Conservation (phyloP, 2,888 invertebrate genomes). For the Pterostichus madidus region DNA sequence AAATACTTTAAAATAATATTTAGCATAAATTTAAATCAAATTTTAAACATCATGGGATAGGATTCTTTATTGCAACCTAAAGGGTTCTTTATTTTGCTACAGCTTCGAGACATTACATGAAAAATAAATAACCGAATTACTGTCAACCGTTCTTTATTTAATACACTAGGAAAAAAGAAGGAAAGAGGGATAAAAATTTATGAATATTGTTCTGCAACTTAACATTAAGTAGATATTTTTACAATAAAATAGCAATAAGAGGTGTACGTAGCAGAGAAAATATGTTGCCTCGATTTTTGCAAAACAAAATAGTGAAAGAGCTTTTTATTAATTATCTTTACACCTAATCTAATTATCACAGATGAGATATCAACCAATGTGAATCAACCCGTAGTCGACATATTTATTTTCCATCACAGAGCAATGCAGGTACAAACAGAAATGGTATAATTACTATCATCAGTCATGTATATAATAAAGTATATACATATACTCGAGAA, state of each 20-base stretch:
- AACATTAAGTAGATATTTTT: slow-evolving; percentile 45
- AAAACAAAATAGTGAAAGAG: slow-evolving; percentile 41
- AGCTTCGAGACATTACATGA: slow-evolving; percentile 55
- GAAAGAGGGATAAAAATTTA: slow-evolving; percentile 43
- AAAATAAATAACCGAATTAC: slow-evolving; percentile 52
- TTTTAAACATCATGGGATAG: slow-evolving; percentile 51
- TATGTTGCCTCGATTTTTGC: slow-evolving; percentile 49
- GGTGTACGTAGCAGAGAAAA: slow-evolving; percentile 45
- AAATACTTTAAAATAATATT: slow-evolving; percentile 56
- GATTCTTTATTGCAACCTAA: slow-evolving; percentile 63
- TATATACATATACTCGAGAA: slow-evolving; percentile 46
- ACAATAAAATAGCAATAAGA: slow-evolving; percentile 57
- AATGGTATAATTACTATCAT: slow-evolving; percentile 52
- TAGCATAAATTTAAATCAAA: slow-evolving; percentile 54
- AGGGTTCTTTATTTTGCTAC: slow-evolving; percentile 66
- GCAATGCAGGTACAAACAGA: slow-evolving; percentile 51
- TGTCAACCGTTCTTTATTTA: slow-evolving; percentile 36
- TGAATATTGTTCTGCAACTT: slow-evolving; percentile 51
- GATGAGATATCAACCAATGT: slow-evolving; percentile 52
- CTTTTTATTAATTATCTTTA: slow-evolving; percentile 17
- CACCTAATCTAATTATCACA: slow-evolving; percentile 52
- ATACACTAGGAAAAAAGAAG: slow-evolving; percentile 35
- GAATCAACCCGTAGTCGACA: slow-evolving; percentile 43
- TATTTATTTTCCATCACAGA: slow-evolving; percentile 62
- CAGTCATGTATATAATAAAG: slow-evolving; percentile 48